A percentile compares a stretch with the other conserved stretches of the same genome.
These are phyloP conservation scores for Nerophis ophidion DNA, from an alignment of 2,113 vertebrate genomes.

Conservation along the genomic window DNA sequence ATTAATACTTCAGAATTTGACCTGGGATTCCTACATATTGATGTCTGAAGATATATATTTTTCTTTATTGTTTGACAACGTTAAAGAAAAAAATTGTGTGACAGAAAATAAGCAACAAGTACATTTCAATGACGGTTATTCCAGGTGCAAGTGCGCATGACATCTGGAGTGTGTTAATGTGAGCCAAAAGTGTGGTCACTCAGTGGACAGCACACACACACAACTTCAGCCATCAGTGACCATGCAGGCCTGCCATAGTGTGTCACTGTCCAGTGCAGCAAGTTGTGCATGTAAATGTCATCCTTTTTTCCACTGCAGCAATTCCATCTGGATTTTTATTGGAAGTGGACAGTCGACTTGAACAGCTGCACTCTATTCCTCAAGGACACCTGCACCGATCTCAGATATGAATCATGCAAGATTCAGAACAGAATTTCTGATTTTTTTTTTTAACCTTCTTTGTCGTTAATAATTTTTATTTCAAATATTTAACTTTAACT, in stretches of 20 bases:
- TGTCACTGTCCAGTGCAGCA: constrained; percentile 11
- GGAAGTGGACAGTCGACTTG: constrained; percentile 5
- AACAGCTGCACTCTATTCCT: background rate
- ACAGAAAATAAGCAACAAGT: constrained; percentile 6
- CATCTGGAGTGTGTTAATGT: constrained; percentile 33
- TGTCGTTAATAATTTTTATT: too few relatives aligned
- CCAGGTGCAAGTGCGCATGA: constrained; percentile 32
- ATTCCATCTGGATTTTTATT: constrained; percentile 11
- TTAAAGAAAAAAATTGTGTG: too few relatives aligned
- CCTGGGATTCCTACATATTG: too few relatives aligned
- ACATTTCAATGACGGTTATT: constrained; percentile 30
- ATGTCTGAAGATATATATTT: background rate
- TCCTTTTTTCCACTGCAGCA: constrained; percentile 3
- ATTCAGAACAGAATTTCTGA: too few relatives aligned
- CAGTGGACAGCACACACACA: constrained; percentile 11
- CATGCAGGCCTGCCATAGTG: constrained; percentile 1
- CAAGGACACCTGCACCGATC: background rate
- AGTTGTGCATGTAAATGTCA: constrained; percentile 4
- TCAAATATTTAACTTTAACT: too few relatives aligned
- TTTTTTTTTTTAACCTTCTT: too few relatives aligned
- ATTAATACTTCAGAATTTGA: too few relatives aligned
- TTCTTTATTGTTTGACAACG: too few relatives aligned
- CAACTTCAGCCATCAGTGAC: constrained; percentile 9
- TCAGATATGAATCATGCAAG: background rate
- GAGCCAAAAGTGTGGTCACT: constrained; percentile 22